phyloP scores from a whole-genome alignment of 2,888 invertebrate genomes.

The Brachylomia viminalis region DNA sequence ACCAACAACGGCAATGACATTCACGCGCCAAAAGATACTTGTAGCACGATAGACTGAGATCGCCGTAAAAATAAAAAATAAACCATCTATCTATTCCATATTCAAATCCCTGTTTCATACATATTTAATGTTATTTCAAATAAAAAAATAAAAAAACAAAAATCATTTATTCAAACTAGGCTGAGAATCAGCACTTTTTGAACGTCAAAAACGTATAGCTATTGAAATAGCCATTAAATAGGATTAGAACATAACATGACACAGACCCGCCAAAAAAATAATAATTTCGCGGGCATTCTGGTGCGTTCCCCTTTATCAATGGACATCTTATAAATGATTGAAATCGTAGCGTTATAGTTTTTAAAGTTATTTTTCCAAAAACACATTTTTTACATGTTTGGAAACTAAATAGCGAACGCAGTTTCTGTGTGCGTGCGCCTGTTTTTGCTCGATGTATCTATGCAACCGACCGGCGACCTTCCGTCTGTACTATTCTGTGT shows the following conservation, averaged over 20 bases:
- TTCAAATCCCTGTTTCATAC: neutral
- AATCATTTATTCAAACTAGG: neutral
- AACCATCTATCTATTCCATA: neutral
- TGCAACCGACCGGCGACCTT: constrained; percentile 4
- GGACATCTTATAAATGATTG: no score
- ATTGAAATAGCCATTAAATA: no score
- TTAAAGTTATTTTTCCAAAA: neutral
- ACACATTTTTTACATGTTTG: neutral
- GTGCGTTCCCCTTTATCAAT: no score
- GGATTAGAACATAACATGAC: no score
- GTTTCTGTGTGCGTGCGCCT: neutral
- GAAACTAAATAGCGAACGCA: neutral
- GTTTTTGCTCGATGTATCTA: neutral
- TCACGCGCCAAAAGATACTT: neutral
- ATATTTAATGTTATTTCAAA: neutral
- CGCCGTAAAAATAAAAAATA: neutral
- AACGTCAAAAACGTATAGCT: no score
- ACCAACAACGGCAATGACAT: neutral
- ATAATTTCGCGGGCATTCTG: no score
- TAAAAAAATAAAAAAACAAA: no score
- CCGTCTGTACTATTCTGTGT: neutral
- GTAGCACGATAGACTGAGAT: neutral
- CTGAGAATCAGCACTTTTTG: no score
- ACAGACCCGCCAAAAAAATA: no score
- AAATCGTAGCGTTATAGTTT: neutral